phyloP scores from a whole-genome alignment of 1,140 invertebrate genomes.

The Drosophila arawakana region DNA sequence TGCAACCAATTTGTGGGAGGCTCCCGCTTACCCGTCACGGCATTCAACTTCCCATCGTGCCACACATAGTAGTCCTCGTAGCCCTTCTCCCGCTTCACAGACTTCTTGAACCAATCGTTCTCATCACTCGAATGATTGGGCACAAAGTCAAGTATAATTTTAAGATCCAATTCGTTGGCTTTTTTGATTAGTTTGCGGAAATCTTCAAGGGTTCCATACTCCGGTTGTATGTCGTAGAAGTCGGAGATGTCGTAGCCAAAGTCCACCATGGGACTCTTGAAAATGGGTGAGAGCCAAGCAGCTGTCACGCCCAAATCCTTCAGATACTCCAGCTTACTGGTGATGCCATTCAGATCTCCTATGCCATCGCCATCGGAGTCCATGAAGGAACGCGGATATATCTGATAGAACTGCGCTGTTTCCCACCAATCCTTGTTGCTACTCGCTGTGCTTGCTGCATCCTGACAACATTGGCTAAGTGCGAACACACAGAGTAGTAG shows the following conservation, averaged over 20 bases:
- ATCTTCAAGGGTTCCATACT: constrained; percentile 90
- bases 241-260: constrained; percentile 89
- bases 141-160: constrained; percentile 80
- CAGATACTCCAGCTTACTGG: constrained; percentile 85
- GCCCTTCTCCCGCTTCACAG: constrained; percentile 85
- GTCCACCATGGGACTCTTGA: constrained; percentile 88
- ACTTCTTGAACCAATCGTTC: constrained; percentile 89
- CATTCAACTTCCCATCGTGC: constrained; percentile 85
- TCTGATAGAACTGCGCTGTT: constrained; percentile 88
- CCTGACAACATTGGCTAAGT: constrained; percentile 25
- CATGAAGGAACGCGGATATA: constrained; percentile 89
- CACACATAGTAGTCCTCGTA: constrained; percentile 91
- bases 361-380: constrained; percentile 89
- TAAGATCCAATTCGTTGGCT: constrained; percentile 85
- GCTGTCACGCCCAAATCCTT: constrained; percentile 86
- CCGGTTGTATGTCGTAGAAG: constrained; percentile 89
- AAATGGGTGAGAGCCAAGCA: constrained; percentile 90
- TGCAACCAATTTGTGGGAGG: constrained; percentile 89
- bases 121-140: constrained; percentile 91
- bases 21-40: constrained; percentile 50
- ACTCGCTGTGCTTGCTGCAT: not conserved
- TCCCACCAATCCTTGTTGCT: constrained; percentile 79
- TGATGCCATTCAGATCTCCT: constrained; percentile 87
- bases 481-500: constrained; percentile 11
- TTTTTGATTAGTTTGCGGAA: constrained; percentile 87